Evolutionary conservation across 1,140 invertebrate species (phyloP), one percentile per base, ranked within the genome.

Genomic region (Akabosia matsudoensis): DNA sequence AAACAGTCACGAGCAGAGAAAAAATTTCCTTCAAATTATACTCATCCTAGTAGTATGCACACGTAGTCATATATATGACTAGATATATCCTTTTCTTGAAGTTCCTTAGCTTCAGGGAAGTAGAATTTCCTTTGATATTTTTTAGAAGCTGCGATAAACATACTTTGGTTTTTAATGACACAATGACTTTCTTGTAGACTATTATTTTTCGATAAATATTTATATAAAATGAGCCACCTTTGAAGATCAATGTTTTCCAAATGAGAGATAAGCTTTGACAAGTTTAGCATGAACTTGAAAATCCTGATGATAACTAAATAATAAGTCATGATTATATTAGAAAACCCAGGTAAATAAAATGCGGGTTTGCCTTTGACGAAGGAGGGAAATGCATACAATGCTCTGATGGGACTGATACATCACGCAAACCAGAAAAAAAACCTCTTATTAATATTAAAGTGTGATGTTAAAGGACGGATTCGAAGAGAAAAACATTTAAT

Each of bases 401-500:
- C 37, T 10, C 18, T 10, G 37, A 45, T 45, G 37, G 18, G 37
- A 18, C 7, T 10, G 37, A 45, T 45, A 45, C 18, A 45, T 45
- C 37, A 45, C 37, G 37, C n/a, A n/a, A n/a, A n/a, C n/a, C n/a
- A n/a, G n/a, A 45, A 45, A 45, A 45, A 45, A 45, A 10, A 45
- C 18, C 37, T 45, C 18, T 18, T 45, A 45, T 18, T 45, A n/a
- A n/a, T n/a, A n/a, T n/a, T n/a, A 45, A 45, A 45, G 37, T 7
- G 18, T 18, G 37, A 18, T 4, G 54, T 56, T 10, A 56, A 7
- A 22, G 54, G 10, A 56, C 3, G 54, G n/a, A 13, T 56, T 56
- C 3, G 7, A 67, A n/a, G 31, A 67, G 61, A 67, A 67, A 30
- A 67, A 67, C 31, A 67, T 67, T 67, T 67, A 67, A 67, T 67